Evolutionary conservation across 2,888 invertebrate genomes (phyloP).

Genomic region (Mycalesis mineus): DNA sequence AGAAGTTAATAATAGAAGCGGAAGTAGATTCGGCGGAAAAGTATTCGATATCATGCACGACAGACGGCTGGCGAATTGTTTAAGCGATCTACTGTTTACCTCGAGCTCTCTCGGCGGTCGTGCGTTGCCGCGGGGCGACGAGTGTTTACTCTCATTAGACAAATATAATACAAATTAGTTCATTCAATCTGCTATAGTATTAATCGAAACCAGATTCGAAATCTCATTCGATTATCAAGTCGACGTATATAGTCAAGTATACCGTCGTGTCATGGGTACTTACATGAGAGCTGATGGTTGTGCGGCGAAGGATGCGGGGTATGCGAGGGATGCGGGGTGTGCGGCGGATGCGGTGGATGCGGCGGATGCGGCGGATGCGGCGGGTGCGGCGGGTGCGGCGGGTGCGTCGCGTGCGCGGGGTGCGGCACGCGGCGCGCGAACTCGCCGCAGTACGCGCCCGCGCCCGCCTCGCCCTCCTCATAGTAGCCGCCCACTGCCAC

Average conservation of each 20-base stretch:
- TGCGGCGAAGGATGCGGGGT: conserved; percentile 37
- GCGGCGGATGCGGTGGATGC: conserved; percentile 46
- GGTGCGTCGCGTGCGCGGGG: conserved; percentile 43
- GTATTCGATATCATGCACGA: conserved; percentile 29
- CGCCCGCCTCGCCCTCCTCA: conserved; percentile 62
- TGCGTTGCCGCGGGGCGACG: conserved; percentile 4
- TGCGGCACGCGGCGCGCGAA: conserved; percentile 60
- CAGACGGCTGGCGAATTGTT: conserved; percentile 21
- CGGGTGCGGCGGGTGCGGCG: conserved; percentile 35
- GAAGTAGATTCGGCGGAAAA: conserved; percentile 25
- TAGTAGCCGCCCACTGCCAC: conserved; percentile 76
- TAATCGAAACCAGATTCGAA: not conserved
- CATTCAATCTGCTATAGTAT: not conserved
- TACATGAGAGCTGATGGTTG: conserved; percentile 62
- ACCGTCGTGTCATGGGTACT: conserved; percentile 40
- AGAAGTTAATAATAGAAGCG: conserved; percentile 25
- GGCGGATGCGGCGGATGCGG: conserved; percentile 33
- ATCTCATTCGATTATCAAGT: not conserved
- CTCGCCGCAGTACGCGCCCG: conserved; percentile 57
- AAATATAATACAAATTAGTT: conserved; percentile 6
- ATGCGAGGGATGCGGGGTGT: conserved; percentile 35
- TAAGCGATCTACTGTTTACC: conserved; percentile 24
- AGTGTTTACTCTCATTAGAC: conserved; percentile 6
- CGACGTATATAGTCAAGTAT: not conserved
- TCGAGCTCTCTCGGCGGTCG: conserved; percentile 7